Conservation (phyloP, 2,888 invertebrate genomes). For the Mycalesis mineus region DNA sequence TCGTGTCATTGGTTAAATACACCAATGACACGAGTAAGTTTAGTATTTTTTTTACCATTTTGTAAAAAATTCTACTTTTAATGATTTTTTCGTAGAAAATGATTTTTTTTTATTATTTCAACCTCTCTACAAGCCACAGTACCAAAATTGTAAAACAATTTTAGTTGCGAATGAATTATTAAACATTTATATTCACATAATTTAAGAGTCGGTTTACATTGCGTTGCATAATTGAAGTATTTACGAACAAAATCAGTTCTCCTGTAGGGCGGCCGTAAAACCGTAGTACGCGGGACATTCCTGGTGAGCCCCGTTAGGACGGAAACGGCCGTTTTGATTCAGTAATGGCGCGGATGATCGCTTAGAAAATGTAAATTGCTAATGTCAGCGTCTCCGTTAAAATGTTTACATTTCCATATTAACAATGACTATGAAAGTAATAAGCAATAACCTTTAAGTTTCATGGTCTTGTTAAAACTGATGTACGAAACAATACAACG, state of each 20-base stretch:
- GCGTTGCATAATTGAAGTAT: conserved; percentile 17
- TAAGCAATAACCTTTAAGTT: conserved; percentile 22
- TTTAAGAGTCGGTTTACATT: conserved; percentile 24
- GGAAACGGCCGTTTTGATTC: conserved; percentile 25
- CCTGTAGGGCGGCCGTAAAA: conserved; percentile 21
- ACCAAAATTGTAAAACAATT: neutral
- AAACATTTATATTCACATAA: conserved; percentile 13
- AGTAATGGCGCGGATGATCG: conserved; percentile 23
- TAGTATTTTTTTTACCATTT: no score
- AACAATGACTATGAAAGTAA: conserved; percentile 24
- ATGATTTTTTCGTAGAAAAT: no score
- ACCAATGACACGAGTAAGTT: no score
- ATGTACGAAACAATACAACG: conserved; percentile 11
- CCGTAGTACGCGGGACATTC: conserved; percentile 29
- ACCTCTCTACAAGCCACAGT: no score
- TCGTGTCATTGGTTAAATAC: no score
- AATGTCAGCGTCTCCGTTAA: conserved; percentile 24
- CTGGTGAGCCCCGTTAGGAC: conserved; percentile 25
- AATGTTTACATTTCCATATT: conserved; percentile 28
- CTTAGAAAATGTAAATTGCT: conserved; percentile 25
- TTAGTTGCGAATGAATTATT: neutral
- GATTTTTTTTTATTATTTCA: no score
- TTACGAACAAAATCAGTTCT: conserved; percentile 19
- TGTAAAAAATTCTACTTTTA: no score
- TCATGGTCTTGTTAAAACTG: conserved; percentile 15